Evolutionary conservation across 2,113 vertebrate genomes (phyloP), one percentile per base, ranked within the genome.

Genomic region (Sigmodon hispidus): DNA sequence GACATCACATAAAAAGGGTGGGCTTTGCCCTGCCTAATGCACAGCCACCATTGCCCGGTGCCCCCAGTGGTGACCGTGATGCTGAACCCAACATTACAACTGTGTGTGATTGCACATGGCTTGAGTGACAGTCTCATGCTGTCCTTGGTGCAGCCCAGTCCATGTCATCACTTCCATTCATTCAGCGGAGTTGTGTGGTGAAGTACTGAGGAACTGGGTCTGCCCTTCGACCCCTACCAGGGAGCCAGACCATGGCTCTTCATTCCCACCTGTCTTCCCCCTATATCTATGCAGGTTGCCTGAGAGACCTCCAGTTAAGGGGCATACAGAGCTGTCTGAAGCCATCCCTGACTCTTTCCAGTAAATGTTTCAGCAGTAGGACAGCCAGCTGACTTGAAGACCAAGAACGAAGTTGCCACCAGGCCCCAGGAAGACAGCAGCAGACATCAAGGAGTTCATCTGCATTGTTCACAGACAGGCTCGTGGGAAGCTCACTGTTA

Each of bases 1-100:
- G 13, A 22, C 0, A 0, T 6, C 1, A 3, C 9, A 26, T 3
- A 21, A n/a, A 4, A 40, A 12, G 7, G 21, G 19, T 13, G 1
- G 8, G 59, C 63, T 13, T 0, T 0, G 10, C 72, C 45, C 0
- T 1, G 9, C 24, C 19, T 8, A 26, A 19, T 9, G 43, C 24
- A 31, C 34, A 9, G 55, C 48, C 3, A 9, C 24, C 26, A 4
- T 48, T 0, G 4, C 52, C 59, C 0, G 0, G 59, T 0, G 16
- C 40, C 40, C 22, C 16, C 52, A 21, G 55, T 36, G 7, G n/a
- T 10, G 19, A 45, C 59, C 6, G 24, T 19, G 31, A 11, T 10
- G 0, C 43, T 5, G 61, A 55, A 59, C 34, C 0, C 2, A 0
- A 17, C 61, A 76, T 11, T 4, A 26, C 15, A 0, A 55, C 7